phyloP scores from a whole-genome alignment of 2,797 vertebrate genomes.

The Karalla daura region DNA sequence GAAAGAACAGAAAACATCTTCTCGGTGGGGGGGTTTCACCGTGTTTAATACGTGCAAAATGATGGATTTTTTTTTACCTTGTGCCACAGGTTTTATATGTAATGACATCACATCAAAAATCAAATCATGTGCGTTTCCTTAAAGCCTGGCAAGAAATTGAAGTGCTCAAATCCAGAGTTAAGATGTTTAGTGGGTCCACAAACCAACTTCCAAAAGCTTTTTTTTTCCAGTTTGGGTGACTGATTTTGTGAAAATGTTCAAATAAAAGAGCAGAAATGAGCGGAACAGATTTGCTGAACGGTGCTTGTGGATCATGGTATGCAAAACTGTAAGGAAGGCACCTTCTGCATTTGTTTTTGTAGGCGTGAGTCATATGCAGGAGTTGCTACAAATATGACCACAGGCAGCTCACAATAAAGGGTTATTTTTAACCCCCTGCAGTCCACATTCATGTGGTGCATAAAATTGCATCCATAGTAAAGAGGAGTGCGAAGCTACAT shows the following conservation, averaged over 20 bases:
- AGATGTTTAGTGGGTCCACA: slow-evolving; percentile 1
- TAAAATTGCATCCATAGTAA: slow-evolving; percentile 40
- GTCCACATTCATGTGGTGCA: slow-evolving; percentile 29
- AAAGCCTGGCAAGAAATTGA: not conserved
- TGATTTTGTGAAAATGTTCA: slow-evolving; percentile 23
- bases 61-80: slow-evolving; percentile 9
- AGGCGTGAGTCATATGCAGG: slow-evolving; percentile 18
- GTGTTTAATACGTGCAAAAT: slow-evolving; percentile 31
- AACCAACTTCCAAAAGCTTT: not conserved
- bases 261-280: slow-evolving; percentile 14
- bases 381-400: slow-evolving; percentile 64
- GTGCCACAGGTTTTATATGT: slow-evolving; percentile 16
- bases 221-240: not conserved
- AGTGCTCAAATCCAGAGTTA: slow-evolving; percentile 13
- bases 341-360: slow-evolving; percentile 40
- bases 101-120: slow-evolving; percentile 23
- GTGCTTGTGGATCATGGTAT: slow-evolving; percentile 39
- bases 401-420: slow-evolving; percentile 7
- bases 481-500: slow-evolving; percentile 44
- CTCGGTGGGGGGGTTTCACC: not conserved
- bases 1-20: slow-evolving; percentile 33
- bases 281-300: slow-evolving; percentile 18
- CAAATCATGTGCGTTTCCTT: slow-evolving; percentile 2
- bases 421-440: slow-evolving; percentile 16
- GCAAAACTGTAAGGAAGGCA: slow-evolving; percentile 57